These are phyloP conservation scores for Periophthalmus modestus DNA, from an alignment of 2,113 vertebrate genomes.

Conservation along the genomic window DNA sequence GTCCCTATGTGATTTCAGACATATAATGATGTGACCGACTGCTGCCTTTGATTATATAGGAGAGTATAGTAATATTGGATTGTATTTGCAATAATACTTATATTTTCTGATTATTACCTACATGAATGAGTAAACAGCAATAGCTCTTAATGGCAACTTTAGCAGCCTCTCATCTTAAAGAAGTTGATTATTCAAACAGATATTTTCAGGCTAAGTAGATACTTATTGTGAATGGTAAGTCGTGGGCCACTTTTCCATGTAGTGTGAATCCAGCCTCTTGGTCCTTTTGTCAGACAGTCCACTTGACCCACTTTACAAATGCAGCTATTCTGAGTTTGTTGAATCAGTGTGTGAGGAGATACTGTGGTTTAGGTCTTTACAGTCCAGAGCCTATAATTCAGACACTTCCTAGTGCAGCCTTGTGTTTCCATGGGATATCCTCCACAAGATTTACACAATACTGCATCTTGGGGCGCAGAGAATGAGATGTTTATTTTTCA, in stretches of 20 bases:
- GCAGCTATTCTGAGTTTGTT: slow-evolving; percentile 44
- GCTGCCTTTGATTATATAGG: slow-evolving; percentile 68
- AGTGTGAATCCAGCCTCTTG: slow-evolving; percentile 14
- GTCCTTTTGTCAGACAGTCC: slow-evolving; percentile 23
- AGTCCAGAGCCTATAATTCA: slow-evolving; percentile 21
- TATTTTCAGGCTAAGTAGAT: slow-evolving; percentile 3
- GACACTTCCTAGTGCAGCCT: slow-evolving; percentile 54
- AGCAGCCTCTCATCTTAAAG: not conserved
- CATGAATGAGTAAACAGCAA: not conserved
- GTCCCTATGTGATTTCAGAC: slow-evolving; percentile 57
- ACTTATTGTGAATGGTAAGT: not conserved
- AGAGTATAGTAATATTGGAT: slow-evolving; percentile 32
- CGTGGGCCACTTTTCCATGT: not conserved
- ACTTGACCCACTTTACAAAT: slow-evolving; percentile 47
- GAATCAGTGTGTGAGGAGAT: slow-evolving; percentile 41
- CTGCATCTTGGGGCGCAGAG: slow-evolving; percentile 44
- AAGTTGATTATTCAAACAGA: slow-evolving; percentile 1
- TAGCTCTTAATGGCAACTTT: not conserved
- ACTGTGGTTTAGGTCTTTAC: slow-evolving; percentile 31
- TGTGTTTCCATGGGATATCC: slow-evolving; percentile 70
- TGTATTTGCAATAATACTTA: not conserved
- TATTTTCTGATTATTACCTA: not conserved
- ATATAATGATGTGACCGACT: not conserved
- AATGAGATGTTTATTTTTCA: slow-evolving; percentile 19
- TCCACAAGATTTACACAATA: slow-evolving; percentile 53